These are phyloP conservation scores for Tipula vernalis DNA, from an alignment of 2,888 invertebrate species.

Conservation along the genomic window DNA sequence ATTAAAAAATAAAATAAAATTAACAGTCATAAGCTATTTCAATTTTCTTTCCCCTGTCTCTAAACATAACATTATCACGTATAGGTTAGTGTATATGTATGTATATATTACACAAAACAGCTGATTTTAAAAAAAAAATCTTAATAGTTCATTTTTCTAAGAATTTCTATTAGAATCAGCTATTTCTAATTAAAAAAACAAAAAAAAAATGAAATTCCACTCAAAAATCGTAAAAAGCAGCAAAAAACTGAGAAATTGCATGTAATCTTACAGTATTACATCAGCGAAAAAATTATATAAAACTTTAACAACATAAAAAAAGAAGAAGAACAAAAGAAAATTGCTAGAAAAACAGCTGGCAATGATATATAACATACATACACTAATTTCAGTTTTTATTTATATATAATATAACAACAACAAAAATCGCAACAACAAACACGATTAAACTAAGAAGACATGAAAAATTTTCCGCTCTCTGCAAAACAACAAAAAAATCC, in stretches of 20 bases:
- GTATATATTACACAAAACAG: neutral
- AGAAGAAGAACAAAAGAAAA: neutral
- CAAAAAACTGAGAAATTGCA: neutral
- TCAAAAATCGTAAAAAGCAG: neutral
- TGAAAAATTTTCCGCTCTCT: neutral
- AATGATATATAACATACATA: neutral
- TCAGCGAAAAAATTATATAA: neutral
- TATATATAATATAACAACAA: neutral
- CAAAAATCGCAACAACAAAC: neutral
- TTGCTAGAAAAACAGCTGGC: neutral
- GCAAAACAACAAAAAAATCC: neutral
- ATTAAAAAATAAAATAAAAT: neutral
- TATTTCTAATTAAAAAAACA: neutral
- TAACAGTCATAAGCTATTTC: neutral
- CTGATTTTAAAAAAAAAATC: neutral
- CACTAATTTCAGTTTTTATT: neutral
- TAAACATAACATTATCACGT: neutral
- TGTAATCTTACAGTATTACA: neutral
- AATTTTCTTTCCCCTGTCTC: neutral
- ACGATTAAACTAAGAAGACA: neutral
- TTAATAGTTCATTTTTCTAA: neutral
- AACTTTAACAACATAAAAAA: neutral
- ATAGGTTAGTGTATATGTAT: too few relatives aligned
- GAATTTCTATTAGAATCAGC: neutral
- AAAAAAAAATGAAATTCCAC: neutral